Base-by-base conservation (phyloP, 2,888 invertebrate species). In the Drosophila imparisetae region DNA sequence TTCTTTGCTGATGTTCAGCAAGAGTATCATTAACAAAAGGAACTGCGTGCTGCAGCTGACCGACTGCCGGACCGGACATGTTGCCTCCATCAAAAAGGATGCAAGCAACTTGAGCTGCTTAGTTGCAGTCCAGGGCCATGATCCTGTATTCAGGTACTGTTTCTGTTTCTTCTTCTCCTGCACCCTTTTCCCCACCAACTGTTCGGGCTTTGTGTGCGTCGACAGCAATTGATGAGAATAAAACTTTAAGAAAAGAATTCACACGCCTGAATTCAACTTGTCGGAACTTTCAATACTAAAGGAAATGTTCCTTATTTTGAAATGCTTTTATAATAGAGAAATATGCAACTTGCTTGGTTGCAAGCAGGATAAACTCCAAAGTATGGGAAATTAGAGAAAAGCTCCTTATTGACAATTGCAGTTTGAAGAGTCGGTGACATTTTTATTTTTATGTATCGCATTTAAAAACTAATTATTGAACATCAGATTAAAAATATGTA, bases 1-100 rank as follows among this genome's bases (percentile, higher is more conserved):
- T 21, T 64, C 52, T 54, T 65, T 58, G 65, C 71, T 68, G 72
- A 75, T 82, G 75, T 80, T 66, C 81, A 58, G 88, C 89, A 86
- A 76, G 88, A 85, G 86, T 86, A 86, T 86, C 89, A 87, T 86
- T 86, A 89, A 87, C 86, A 87, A 86, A 89, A 83, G 86, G 75
- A 89, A 85, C 83, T 87, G 82, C 85, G 79, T 79, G 78, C 82
- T 74, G 69, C 75, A 78, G 48, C 81, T 85, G 87, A 75, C 87
- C 85, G 49, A 85, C 61, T 63, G 29, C 36, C 61, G 54, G 45
- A 52, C 50, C 64, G 64, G 54, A 45, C 66, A 54, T 58, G 36
- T 38, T 50, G 63, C 49, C 50, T 53, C 57, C 63, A 52, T 52
- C 59, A 67, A 72, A 72, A 66, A 54, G 67, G 64, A 71, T 68